These are phyloP conservation scores for Augochlorella aurata DNA, from an alignment of 2,888 invertebrate genomes.

Conservation along the genomic window DNA sequence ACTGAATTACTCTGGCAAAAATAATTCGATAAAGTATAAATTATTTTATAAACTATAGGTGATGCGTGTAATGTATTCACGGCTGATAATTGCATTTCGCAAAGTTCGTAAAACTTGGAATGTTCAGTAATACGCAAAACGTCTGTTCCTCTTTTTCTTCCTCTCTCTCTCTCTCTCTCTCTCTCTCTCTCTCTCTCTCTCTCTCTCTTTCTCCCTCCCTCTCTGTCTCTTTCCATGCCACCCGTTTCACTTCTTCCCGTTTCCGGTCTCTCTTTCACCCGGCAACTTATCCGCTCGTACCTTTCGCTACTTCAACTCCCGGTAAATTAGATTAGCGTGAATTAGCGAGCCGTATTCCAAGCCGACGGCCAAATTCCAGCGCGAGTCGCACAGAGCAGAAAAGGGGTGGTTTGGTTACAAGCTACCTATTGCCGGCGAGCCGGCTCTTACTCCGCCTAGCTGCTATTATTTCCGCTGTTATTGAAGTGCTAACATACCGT, in stretches of 20 bases:
- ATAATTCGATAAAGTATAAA: background rate
- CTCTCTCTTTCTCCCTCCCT: background rate
- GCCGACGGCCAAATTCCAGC: constrained; percentile 72
- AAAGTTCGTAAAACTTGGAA: background rate
- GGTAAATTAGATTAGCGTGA: constrained; percentile 76
- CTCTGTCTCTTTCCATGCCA: background rate
- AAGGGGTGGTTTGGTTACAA: constrained; percentile 56
- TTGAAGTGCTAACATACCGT: constrained; percentile 10
- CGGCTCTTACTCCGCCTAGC: constrained; percentile 24
- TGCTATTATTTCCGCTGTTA: constrained; percentile 22
- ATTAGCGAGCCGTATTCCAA: constrained; percentile 74
- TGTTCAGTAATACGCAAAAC: background rate
- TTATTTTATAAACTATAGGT: background rate
- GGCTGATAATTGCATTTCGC: background rate
- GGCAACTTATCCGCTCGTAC: constrained; percentile 60
- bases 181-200: background rate
- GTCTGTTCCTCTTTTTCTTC: background rate
- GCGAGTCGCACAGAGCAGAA: constrained; percentile 50
- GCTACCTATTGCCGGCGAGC: constrained; percentile 27
- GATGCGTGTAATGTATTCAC: background rate
- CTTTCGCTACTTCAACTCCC: constrained; percentile 68
- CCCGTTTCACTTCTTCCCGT: too few species aligned
- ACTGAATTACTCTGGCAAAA: background rate
- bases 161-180: background rate
- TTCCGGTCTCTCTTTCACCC: background rate